Conservation (phyloP, 1,140 invertebrate species). For the Berghia stephanieae region DNA sequence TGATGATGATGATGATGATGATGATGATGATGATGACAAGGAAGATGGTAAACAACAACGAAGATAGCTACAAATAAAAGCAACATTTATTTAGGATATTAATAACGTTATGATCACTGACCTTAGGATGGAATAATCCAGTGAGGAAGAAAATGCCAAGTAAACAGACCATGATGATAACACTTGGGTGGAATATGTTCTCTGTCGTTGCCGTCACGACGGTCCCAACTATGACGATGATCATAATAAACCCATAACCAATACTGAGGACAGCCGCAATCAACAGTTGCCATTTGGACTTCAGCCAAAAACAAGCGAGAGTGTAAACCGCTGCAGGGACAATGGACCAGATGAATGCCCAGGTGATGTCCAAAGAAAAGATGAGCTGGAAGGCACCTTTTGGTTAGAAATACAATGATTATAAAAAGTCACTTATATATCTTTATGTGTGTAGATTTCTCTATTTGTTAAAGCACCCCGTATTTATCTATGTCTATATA, state of each 20-base stretch:
- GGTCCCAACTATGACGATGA: conserved; percentile 60
- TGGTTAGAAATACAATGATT: background rate
- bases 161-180: conserved; percentile 54
- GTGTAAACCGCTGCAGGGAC: conserved; percentile 69
- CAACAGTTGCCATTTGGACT: conserved; percentile 67
- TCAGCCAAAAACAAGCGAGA: conserved; percentile 67
- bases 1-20: conserved; percentile 30
- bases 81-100: background rate
- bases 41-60: background rate
- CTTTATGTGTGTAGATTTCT: no score
- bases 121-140: conserved; percentile 57
- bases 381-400: conserved; percentile 70
- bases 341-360: conserved; percentile 66
- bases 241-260: conserved; percentile 62
- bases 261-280: conserved; percentile 45
- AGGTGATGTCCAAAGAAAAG: conserved; percentile 68
- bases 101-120: background rate
- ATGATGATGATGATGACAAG: background rate
- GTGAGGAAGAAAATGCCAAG: conserved; percentile 56
- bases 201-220: conserved; percentile 48
- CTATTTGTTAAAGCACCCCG: no score
- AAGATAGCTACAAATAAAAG: background rate
- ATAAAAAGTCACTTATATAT: background rate
- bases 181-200: conserved; percentile 51
- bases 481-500: no score